These are phyloP conservation scores for Peromyscus melanophrys DNA, from an alignment of 2,797 vertebrate species.

Conservation along the genomic window DNA sequence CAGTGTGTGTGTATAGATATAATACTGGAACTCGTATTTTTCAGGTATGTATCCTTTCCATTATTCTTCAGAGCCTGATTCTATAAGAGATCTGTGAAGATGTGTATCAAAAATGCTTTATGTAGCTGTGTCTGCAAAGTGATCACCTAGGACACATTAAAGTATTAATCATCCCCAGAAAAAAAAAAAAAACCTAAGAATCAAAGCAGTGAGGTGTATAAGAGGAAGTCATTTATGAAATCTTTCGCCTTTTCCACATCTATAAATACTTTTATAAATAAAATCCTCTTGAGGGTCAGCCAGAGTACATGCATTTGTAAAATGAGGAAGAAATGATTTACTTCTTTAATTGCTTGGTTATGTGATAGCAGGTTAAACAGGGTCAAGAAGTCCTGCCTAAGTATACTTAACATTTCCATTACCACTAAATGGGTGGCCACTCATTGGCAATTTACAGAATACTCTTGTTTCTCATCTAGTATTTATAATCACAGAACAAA, in stretches of 20 bases:
- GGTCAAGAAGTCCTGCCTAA: background rate
- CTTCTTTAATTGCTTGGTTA: slow-evolving; percentile 32
- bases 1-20: background rate
- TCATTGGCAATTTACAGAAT: background rate
- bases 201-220: slow-evolving; percentile 14
- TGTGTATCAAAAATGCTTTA: slow-evolving; percentile 44
- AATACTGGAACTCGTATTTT: background rate
- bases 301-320: slow-evolving; percentile 4
- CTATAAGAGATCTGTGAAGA: background rate
- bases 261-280: slow-evolving; percentile 49
- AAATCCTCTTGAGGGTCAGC: background rate
- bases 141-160: background rate
- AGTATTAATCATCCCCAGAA: slow-evolving; percentile 45
- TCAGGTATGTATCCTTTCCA: slow-evolving; percentile 20
- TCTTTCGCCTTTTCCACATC: background rate
- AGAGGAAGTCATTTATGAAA: slow-evolving; percentile 64
- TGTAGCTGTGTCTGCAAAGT: slow-evolving; percentile 8
- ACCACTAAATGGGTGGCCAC: background rate
- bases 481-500: background rate
- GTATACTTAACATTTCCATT: background rate
- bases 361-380: background rate
- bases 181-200: slow-evolving; percentile 9
- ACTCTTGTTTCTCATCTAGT: background rate
- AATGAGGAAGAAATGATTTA: slow-evolving; percentile 13
- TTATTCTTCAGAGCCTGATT: slow-evolving; percentile 7